Percentiles rank a stretch among this genome's conserved stretches.
These are phyloP conservation scores for Psephotus haematonotus DNA, from an alignment of 2,113 vertebrate species.

Conservation along the genomic window DNA sequence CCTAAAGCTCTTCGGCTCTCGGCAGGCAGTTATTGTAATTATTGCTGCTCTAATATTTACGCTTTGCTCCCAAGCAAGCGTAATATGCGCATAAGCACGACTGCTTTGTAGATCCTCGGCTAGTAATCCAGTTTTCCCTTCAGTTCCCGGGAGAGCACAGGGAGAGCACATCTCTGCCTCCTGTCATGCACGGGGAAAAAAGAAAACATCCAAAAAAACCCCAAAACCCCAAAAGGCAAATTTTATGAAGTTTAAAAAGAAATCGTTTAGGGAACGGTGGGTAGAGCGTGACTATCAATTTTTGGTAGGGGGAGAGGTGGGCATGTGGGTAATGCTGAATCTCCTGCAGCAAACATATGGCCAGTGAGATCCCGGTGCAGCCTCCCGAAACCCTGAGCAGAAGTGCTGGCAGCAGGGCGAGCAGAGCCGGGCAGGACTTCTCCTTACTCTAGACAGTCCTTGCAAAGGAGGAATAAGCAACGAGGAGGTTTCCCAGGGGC, in stretches of 20 bases:
- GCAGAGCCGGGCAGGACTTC: neutral
- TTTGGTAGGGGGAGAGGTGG: neutral
- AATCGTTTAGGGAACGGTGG: neutral
- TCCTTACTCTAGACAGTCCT: neutral
- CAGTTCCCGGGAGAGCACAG: neutral
- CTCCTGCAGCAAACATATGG: neutral
- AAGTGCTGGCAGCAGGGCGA: neutral
- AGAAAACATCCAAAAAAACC: too few species aligned
- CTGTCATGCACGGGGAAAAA: neutral
- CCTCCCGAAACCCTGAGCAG: neutral
- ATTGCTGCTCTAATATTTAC: neutral
- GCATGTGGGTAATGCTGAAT: neutral
- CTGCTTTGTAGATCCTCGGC: neutral
- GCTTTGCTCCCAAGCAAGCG: neutral
- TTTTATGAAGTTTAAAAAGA: neutral
- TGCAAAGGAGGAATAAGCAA: neutral
- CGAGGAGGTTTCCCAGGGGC: conserved; percentile 44
- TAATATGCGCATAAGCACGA: neutral
- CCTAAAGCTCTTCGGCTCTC: neutral
- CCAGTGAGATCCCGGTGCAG: neutral
- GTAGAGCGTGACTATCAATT: accelerated
- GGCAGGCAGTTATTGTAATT: neutral
- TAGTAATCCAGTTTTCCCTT: neutral
- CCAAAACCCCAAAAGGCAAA: neutral
- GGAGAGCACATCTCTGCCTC: neutral